These are phyloP conservation scores for Julus scandinavius DNA, from an alignment of 2,888 invertebrate species.

Conservation along the genomic window DNA sequence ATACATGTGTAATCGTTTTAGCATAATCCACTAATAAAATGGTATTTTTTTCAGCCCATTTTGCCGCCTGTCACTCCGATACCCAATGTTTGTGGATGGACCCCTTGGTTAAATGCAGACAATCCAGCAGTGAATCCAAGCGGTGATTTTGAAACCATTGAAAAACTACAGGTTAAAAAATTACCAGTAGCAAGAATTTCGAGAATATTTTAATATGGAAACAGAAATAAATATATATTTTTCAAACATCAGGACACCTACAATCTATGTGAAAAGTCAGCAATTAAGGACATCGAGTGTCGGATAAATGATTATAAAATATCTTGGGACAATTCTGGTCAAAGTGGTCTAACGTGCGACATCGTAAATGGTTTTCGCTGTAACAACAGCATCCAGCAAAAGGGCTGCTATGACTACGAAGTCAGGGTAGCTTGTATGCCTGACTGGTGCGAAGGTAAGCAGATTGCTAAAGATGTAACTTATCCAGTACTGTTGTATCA, in stretches of 20 bases:
- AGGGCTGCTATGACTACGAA: constrained; percentile 65
- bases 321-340: constrained; percentile 61
- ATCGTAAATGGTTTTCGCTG: constrained; percentile 62
- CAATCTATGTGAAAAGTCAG: constrained; percentile 57
- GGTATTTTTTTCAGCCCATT: background rate
- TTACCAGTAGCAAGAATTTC: background rate
- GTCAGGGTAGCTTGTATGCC: constrained; percentile 65
- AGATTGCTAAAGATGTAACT: background rate
- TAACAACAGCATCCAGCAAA: constrained; percentile 59
- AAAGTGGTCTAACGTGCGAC: constrained; percentile 62
- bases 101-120: constrained; percentile 54
- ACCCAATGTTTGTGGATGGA: constrained; percentile 55
- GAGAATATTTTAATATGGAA: background rate
- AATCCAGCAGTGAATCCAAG: constrained; percentile 12
- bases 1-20: too few species aligned
- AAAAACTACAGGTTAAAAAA: constrained; percentile 26
- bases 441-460: constrained; percentile 59
- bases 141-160: constrained; percentile 56
- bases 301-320: constrained; percentile 60
- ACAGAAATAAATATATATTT: background rate
- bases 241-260: constrained; percentile 52
- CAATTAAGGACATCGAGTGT: constrained; percentile 62
- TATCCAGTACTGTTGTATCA: background rate
- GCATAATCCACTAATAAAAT: background rate
- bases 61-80: constrained; percentile 4